Evolutionary conservation across 1,140 invertebrate species (phyloP).

Genomic region (Laupala kohalensis): DNA sequence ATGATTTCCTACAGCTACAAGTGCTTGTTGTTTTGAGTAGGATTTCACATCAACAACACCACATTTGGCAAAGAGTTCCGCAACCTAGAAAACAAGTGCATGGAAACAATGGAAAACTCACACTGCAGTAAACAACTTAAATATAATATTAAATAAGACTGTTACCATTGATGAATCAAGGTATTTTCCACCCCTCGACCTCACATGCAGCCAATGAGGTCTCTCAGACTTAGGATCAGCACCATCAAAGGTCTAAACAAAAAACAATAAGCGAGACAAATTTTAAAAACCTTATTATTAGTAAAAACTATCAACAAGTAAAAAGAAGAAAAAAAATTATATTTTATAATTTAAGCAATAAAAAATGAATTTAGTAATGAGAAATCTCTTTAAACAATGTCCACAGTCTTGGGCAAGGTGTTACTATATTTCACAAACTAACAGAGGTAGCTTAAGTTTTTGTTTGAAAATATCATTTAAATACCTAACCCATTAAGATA

Average conservation of each 20-base stretch:
- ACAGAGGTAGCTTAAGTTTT: too few species aligned
- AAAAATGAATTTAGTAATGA: too few species aligned
- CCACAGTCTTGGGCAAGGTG: too few species aligned
- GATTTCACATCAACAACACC: conserved; percentile 31
- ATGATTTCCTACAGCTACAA: conserved; percentile 32
- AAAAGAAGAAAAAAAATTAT: neutral
- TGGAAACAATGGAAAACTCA: neutral
- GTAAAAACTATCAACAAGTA: neutral
- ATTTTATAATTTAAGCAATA: neutral
- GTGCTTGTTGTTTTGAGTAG: conserved; percentile 19
- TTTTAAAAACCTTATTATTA: neutral
- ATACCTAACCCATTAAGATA: too few species aligned
- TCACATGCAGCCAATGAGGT: conserved; percentile 36
- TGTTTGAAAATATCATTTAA: too few species aligned
- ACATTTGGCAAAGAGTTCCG: conserved; percentile 26
- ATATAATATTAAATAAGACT: neutral
- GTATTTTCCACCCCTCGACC: conserved; percentile 21
- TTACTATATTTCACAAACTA: too few species aligned
- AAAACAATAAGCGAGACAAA: conserved; percentile 13
- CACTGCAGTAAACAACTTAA: neutral
- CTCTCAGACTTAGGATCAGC: conserved; percentile 33
- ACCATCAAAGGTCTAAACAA: conserved; percentile 35
- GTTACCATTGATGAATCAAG: conserved; percentile 26
- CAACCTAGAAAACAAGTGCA: conserved; percentile 24
- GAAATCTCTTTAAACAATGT: too few species aligned